These are phyloP conservation scores for Sabatieria punctata DNA, from an alignment of 2,888 invertebrate genomes.

Conservation along the genomic window DNA sequence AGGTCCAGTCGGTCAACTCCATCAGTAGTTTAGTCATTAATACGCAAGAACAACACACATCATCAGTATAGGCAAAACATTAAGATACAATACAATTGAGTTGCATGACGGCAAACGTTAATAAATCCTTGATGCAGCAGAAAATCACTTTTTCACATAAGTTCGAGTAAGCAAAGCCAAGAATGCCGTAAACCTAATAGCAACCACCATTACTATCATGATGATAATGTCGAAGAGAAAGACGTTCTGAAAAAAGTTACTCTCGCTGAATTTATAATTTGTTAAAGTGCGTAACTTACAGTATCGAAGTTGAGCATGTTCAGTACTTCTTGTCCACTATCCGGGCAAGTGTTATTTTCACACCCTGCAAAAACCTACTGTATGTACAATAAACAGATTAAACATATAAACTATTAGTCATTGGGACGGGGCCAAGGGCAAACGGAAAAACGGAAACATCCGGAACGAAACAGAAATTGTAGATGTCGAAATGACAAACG, in stretches of 20 bases:
- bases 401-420: neutral
- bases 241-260: neutral
- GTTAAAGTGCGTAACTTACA: no score
- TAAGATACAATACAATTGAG: no score
- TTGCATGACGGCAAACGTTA: no score
- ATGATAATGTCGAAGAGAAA: neutral
- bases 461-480: no score
- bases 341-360: neutral
- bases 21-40: no score
- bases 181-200: neutral
- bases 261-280: neutral
- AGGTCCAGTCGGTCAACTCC: no score
- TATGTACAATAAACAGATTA: neutral
- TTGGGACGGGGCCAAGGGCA: constrained; percentile 1
- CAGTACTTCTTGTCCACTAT: neutral
- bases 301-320: neutral
- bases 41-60: no score
- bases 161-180: neutral
- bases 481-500: no score
- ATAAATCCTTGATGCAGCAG: no score
- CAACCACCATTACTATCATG: neutral
- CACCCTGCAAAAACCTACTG: neutral
- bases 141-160: neutral
- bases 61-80: no score
- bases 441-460: no score